These are phyloP conservation scores for Oscheius onirici DNA, from an alignment of 2,888 invertebrate species.

Conservation along the genomic window DNA sequence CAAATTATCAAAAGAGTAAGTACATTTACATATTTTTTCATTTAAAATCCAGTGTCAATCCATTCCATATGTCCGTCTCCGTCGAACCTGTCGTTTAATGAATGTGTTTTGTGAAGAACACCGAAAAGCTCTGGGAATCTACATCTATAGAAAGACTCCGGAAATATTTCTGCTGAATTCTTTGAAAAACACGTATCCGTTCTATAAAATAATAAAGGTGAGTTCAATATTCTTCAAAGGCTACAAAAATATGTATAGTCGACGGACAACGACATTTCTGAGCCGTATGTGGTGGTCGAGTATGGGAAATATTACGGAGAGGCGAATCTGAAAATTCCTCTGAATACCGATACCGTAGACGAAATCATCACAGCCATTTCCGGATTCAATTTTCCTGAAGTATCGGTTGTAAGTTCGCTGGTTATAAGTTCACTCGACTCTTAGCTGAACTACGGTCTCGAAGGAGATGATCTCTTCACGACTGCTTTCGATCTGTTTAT, in stretches of 20 bases:
- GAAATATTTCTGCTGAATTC: neutral
- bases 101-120: conserved; percentile 6
- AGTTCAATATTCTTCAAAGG: no score
- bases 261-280: neutral
- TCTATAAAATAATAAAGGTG: neutral
- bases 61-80: neutral
- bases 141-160: conserved; percentile 4
- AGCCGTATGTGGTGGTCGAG: neutral
- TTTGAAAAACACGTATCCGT: conserved; percentile 1
- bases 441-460: conserved; percentile 1
- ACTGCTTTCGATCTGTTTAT: neutral
- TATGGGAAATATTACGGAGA: neutral
- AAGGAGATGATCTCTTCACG: neutral
- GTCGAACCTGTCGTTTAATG: neutral
- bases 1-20: neutral
- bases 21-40: neutral
- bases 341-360: neutral
- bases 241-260: neutral
- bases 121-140: neutral
- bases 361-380: neutral
- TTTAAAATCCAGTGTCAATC: neutral
- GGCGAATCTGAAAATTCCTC: neutral
- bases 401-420: neutral
- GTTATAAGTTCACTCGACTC: no score
- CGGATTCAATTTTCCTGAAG: conserved; percentile 18